Base-by-base conservation (phyloP, 2,888 invertebrate species). In the Ichneumoninae sp. region DNA sequence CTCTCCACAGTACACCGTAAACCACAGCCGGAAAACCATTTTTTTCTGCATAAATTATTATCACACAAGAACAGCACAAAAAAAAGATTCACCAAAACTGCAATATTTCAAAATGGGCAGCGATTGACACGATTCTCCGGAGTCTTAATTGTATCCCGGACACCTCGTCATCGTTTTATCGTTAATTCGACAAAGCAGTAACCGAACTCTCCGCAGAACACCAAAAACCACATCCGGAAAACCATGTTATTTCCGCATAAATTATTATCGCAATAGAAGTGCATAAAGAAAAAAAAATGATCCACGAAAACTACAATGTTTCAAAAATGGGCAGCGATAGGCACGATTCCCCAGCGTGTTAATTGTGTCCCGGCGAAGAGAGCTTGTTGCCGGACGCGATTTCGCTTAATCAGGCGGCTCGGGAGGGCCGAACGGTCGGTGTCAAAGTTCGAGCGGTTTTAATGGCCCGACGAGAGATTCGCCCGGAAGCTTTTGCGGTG, bases 381-480 rank as follows among this genome's bases (percentile, higher is more conserved):
- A 33, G n/a, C 36, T 52, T 10, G 19, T 50, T 22, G 60, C 36
- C 26, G 54, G 22, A n/a, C 22, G 33, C 50, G 33, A 26, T 40
- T 30, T 44, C 36, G 30, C 22, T 52, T 26, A 69, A 47, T 22
- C 40, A 26, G 57, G 57, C 26, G 57, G 57, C 3, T 60, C 30
- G 54, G 54, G 4, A 30, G 44, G 50, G 33, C 60, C 50, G 54
- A 36, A 71, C 65, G 36, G 57, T n/a, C 26, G 47, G 78, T 78
- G 68, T 78, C 74, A 82, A 78, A 79, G 78, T 79, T 75, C 70
- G 54, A 62, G 62, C 19, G 52, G 62, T 69, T 62, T 83, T 70
- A 79, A 75, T 65, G 79, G 26, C 22, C 72, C 50, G n/a, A 74
- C 40, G 52, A 75, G 62, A 62, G 62, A 33, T 74, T n/a, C 44